A percentile compares a stretch with the other conserved stretches of the same genome.
phyloP scores from a whole-genome alignment of 2,797 vertebrate species.

The Pipistrellus pipistrellus region DNA sequence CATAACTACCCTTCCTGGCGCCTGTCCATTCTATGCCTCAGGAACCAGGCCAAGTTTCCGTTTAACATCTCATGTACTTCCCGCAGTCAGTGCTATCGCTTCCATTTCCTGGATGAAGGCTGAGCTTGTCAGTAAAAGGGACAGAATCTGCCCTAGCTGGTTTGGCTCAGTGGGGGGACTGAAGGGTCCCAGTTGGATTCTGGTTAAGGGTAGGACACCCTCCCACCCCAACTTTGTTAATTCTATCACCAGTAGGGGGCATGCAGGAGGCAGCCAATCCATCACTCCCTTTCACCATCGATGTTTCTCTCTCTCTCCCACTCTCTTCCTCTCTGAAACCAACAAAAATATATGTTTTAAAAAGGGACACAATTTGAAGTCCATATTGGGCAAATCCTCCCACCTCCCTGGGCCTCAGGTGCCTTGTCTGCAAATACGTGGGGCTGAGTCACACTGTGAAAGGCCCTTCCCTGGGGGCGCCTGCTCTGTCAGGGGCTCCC shows the following conservation, averaged over 20 bases:
- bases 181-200: no score
- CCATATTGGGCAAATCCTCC: neutral
- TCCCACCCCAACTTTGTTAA: no score
- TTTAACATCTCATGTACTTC: neutral
- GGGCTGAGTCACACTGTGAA: neutral
- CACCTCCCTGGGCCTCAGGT: neutral
- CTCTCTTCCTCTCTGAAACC: no score
- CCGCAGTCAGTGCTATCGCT: neutral
- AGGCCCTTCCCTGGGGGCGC: neutral
- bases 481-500: neutral
- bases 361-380: neutral
- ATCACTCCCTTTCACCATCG: no score
- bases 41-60: neutral
- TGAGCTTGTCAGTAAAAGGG: neutral
- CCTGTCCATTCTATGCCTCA: neutral
- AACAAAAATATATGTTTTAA: no score
- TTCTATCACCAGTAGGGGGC: no score
- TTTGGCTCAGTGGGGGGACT: no score
- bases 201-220: fast-evolving
- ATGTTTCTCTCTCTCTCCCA: no score
- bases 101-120: neutral
- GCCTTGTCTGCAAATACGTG: neutral
- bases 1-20: neutral
- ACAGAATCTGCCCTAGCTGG: no score
- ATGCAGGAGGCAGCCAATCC: no score